Base-by-base conservation (phyloP, 2,113 vertebrate species). In the Dicaeum eximium region DNA sequence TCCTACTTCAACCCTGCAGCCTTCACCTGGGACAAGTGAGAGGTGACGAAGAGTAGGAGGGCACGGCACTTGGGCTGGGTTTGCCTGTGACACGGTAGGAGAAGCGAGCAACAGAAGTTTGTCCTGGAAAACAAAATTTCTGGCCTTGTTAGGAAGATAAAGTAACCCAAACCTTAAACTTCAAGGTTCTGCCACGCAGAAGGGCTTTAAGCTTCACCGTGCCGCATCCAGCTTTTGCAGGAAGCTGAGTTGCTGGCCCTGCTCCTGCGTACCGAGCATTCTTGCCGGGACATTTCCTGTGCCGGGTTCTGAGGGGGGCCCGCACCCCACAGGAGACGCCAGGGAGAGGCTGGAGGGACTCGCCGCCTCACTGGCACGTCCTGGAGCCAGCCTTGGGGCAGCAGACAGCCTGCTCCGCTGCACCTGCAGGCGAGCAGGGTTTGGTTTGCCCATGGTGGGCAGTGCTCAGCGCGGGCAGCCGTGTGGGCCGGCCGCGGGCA, bases 201-300 rank as follows among this genome's bases (percentile, higher is more conserved):
- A 82, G 71, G 25, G 18, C 10, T 71, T 73, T 60, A 38, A 23
- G 16, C 6, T 38, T 77, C 3, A 25, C 1, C n/a, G n/a, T n/a
- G 17, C 14, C 35, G 47, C 42, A 22, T 3, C 15, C 16, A 28
- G 8, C 11, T 23, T 37, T 9, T 4, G 15, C 25, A 50, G 47
- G 35, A 51, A 0, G 0, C 54, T 22, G 45, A 13, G 3, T 25
- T 61, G 16, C 27, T 31, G 33, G 7, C 11, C 0, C 0, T 5
- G 30, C 35, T 83, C 12, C 58, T 37, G 20, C 7, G 11, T 27
- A 13, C 22, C 42, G 28, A 30, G 13, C 20, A 5, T 5, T 53
- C 37, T 20, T 86, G 28, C 7, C 2, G 5, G 2, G 30, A 30
- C 23, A 11, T 37, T 53, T 11, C 8, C 56, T 31, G 6, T 2